A percentile compares a stretch with the other conserved stretches of the same genome.
Conservation (phyloP, 2,888 invertebrate species). For the Nomada ruficornis region DNA sequence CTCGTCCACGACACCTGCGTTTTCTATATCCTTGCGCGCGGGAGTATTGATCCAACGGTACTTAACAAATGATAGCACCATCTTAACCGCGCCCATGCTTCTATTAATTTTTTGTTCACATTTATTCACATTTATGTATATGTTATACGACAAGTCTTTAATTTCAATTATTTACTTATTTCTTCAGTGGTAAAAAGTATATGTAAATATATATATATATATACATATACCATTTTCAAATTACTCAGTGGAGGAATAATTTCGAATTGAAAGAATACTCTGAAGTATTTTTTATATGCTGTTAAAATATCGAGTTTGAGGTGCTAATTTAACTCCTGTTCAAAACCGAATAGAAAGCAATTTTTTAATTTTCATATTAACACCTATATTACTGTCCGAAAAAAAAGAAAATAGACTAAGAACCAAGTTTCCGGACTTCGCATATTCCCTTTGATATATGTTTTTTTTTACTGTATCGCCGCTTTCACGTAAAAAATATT, state of each 20-base stretch:
- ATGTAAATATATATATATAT: not conserved
- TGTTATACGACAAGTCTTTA: not conserved
- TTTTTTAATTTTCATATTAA: constrained; percentile 38
- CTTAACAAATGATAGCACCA: constrained; percentile 38
- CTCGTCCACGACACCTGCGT: constrained; percentile 31
- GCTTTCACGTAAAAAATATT: constrained; percentile 23
- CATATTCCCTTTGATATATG: constrained; percentile 31
- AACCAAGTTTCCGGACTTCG: constrained; percentile 31
- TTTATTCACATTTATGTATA: not conserved
- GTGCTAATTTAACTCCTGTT: constrained; percentile 60
- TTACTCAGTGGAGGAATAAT: constrained; percentile 1
- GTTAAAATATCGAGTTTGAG: constrained; percentile 43
- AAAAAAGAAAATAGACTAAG: constrained; percentile 18
- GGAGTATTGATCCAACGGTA: constrained; percentile 63
- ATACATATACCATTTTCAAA: not conserved
- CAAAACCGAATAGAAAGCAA: constrained; percentile 26
- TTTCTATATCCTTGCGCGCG: constrained; percentile 56
- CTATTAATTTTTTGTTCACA: constrained; percentile 17
- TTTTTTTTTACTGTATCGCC: constrained; percentile 31
- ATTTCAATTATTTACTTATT: not conserved
- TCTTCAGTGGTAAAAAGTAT: not conserved
- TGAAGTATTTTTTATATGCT: constrained; percentile 39
- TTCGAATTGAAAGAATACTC: constrained; percentile 27
- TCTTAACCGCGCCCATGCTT: constrained; percentile 63
- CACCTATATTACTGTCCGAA: constrained; percentile 24